Conservation (phyloP, 2,888 invertebrate species). For the Hypsopygia costalis region DNA sequence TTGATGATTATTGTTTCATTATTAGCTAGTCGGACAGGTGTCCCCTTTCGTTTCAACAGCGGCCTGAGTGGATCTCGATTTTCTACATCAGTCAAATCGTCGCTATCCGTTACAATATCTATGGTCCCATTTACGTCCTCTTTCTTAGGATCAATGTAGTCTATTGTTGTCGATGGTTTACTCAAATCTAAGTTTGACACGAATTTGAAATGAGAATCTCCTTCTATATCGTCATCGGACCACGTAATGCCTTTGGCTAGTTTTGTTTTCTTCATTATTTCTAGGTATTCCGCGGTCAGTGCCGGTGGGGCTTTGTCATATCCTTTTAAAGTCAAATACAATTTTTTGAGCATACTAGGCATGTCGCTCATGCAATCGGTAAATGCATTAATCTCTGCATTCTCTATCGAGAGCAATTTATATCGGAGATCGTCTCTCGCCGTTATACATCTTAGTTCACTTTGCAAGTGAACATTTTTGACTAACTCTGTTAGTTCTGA, state of each 20-base stretch:
- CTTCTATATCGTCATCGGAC: slow-evolving; percentile 67
- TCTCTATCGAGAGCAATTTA: slow-evolving; percentile 57
- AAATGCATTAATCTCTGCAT: slow-evolving; percentile 74
- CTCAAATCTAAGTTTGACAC: slow-evolving; percentile 51
- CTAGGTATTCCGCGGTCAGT: slow-evolving; percentile 78
- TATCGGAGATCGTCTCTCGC: slow-evolving; percentile 59
- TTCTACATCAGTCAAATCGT: slow-evolving; percentile 55
- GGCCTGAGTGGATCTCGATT: slow-evolving; percentile 39
- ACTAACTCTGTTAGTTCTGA: slow-evolving; percentile 47
- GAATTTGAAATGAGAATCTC: slow-evolving; percentile 50
- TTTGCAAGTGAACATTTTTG: slow-evolving; percentile 41
- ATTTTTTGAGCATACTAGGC: slow-evolving; percentile 77
- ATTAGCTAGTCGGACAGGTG: slow-evolving; percentile 57
- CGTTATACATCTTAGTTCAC: slow-evolving; percentile 53
- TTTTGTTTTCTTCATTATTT: slow-evolving; percentile 80
- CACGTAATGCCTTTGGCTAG: slow-evolving; percentile 82
- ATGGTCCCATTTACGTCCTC: slow-evolving; percentile 34
- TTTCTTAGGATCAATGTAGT: slow-evolving; percentile 26
- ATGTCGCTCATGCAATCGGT: slow-evolving; percentile 73
- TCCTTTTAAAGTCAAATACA: slow-evolving; percentile 80
- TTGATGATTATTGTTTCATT: slow-evolving; percentile 68
- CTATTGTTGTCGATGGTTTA: slow-evolving; percentile 41
- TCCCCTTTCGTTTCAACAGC: slow-evolving; percentile 57
- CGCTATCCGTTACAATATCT: slow-evolving; percentile 56
- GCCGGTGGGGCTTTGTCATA: slow-evolving; percentile 80